phyloP scores from a whole-genome alignment of 2,888 invertebrate species.

The Drosophila buzzatii region DNA sequence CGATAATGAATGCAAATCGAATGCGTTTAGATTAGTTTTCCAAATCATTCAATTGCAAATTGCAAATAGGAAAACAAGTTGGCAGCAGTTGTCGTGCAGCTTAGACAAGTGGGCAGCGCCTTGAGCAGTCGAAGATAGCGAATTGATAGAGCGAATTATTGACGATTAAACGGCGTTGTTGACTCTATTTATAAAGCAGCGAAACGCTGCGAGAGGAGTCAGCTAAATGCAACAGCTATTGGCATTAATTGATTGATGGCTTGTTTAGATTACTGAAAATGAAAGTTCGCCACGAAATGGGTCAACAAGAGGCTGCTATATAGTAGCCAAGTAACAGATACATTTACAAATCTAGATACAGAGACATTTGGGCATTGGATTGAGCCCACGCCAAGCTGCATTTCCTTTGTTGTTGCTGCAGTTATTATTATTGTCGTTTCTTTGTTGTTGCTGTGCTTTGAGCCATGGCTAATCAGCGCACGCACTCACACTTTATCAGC shows the following conservation, averaged over 20 bases:
- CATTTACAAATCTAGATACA: constrained; percentile 11
- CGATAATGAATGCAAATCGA: constrained; percentile 69
- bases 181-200: constrained; percentile 52
- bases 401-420: constrained; percentile 40
- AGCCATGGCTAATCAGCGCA: constrained; percentile 65
- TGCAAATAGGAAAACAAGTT: constrained; percentile 19
- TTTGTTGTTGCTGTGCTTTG: constrained; percentile 28
- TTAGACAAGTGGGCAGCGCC: constrained; percentile 36
- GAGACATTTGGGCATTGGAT: constrained; percentile 24
- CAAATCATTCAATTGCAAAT: constrained; percentile 67
- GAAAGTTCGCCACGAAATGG: constrained; percentile 70
- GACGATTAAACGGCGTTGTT: constrained; percentile 58
- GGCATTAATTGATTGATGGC: constrained; percentile 78
- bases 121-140: constrained; percentile 39
- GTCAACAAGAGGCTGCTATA: constrained; percentile 55
- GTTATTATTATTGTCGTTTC: constrained; percentile 13
- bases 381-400: constrained; percentile 36
- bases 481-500: constrained; percentile 49
- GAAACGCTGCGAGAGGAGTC: background rate
- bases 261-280: constrained; percentile 75
- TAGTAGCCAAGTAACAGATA: constrained; percentile 15
- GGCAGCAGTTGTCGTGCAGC: constrained; percentile 28
- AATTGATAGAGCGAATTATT: constrained; percentile 75
- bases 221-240: constrained; percentile 50
- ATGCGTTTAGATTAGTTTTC: constrained; percentile 43